Conservation (phyloP, 1,140 invertebrate species). For the Dendroctonus valens region DNA sequence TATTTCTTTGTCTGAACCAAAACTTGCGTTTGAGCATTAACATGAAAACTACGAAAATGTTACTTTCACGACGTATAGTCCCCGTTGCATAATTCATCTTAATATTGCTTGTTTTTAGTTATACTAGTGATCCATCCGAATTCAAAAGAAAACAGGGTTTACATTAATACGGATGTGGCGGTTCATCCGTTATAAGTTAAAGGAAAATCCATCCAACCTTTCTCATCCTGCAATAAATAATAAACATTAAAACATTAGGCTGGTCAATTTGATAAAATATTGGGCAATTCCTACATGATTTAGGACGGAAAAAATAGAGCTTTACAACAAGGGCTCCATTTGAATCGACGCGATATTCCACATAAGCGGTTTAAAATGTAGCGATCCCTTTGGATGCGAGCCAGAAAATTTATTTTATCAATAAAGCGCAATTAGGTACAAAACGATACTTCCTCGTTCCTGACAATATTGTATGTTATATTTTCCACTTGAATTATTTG, state of each 20-base stretch:
- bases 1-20: background rate
- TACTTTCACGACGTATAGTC: background rate
- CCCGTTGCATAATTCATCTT: conserved; percentile 15
- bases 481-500: conserved; percentile 24
- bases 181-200: too few species aligned
- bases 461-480: conserved; percentile 48
- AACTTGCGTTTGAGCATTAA: conserved; percentile 13
- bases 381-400: conserved; percentile 25
- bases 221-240: conserved; percentile 14
- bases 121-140: conserved; percentile 8
- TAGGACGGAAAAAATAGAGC: conserved; percentile 14
- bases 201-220: conserved; percentile 2
- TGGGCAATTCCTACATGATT: background rate
- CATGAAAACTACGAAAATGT: conserved; percentile 8
- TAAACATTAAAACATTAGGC: conserved; percentile 1
- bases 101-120: conserved; percentile 13
- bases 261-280: conserved; percentile 13
- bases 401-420: conserved; percentile 35
- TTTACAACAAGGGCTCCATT: conserved; percentile 1
- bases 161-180: too few species aligned
- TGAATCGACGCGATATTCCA: conserved; percentile 20
- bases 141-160: too few species aligned
- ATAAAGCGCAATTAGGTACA: conserved; percentile 30
- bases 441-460: conserved; percentile 46
- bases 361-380: conserved; percentile 27